Base-by-base conservation (phyloP, 37 sponge, comb jelly and placozoan species). In the Ephydatia muelleri region DNA sequence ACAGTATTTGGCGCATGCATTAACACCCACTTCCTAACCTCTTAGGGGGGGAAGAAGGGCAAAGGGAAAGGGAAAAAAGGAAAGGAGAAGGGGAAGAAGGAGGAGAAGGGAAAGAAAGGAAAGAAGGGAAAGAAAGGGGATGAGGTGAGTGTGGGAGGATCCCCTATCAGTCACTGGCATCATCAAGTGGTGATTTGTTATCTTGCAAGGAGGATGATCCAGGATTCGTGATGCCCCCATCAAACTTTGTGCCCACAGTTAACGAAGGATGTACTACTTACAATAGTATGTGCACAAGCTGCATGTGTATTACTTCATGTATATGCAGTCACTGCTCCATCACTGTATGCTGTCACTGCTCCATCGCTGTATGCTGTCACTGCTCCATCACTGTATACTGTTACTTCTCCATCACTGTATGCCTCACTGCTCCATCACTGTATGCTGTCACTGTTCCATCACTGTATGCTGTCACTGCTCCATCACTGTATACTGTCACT, bases 191-290 rank as follows among this genome's bases (percentile, higher is more conserved):
- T 26, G 68, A n/a, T 33, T 73, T 16, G 64, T 29, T 67, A 49
- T 3, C 76, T 27, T 73, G 3, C 1, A 36, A 95, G 89, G 96
- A 97, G 75, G 99, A 98, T 33, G 97, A 97, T 16, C 82, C 86
- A 67, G 99, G 99, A 6, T 87, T 93, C 31, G 82, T 68, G 36
- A 85, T 99, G 94, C 88, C 86, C 13, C 94, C 97, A 4, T 99
- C 99, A 25, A 90, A 91, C 38, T 99, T 97, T 83, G 91, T 93
- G 1, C 92, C 95, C 34, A 94, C 93, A 34, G 68, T 98, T 0
- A 69, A 67, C 11, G 95, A 94, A 67, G 88, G 85, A 3, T 72
- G 69, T 21, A 35, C 31, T 33, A 77, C 47, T 16, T 98, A 98
- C 70, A 92, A 88, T 29, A 85, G 93, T 94, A 76, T 37, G 86